Evolutionary conservation across 2,113 vertebrate genomes (phyloP), one percentile per base, ranked within the genome.

Genomic region (Rhinogobius similis): DNA sequence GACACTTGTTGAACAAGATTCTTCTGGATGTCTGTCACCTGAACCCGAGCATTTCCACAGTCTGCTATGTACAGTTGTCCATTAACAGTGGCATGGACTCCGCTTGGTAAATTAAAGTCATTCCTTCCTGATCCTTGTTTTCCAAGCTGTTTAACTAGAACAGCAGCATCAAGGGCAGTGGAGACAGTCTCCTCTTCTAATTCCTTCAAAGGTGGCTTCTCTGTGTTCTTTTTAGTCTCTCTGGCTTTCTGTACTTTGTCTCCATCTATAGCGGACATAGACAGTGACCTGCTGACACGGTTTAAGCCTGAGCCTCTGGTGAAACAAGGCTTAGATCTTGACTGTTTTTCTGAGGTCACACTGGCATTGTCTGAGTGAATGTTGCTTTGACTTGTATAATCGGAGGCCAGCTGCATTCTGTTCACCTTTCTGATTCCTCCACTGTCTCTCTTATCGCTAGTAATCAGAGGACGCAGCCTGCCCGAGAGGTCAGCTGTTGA

Each of bases 61-160:
- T 94, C 94, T 43, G 94, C 94, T 26, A 94, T 87, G 62, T 92
- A 95, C 0, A 95, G 81, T 67, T 92, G 88, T 9, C 94, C 93
- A 68, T 90, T 86, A 1, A 70, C 59, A 0, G 91, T 90, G 68
- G 86, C 76, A 10, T 93, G 89, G n/a, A 94, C 29, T 1, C 94
- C 94, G 2, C 92, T 94, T 26, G 93, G 94, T 2, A 95, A 72
- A 23, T 91, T 92, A 69, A 95, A 90, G 73, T 94, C 93, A 14
- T 91, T 87, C n/a, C 91, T 90, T 26, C 92, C 91, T 46, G 92
- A 93, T 53, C 93, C 94, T 84, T 92, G 92, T 81, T 92, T 95
- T 50, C 94, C 94, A 83, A 94, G 93, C 61, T 92, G 92, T 56
- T 88, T 91, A 5, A 94, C 68, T 68, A 94, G 82, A 75, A 27